Base-by-base conservation (phyloP, 2,888 invertebrate species). In the Diachrysia chrysitis region DNA sequence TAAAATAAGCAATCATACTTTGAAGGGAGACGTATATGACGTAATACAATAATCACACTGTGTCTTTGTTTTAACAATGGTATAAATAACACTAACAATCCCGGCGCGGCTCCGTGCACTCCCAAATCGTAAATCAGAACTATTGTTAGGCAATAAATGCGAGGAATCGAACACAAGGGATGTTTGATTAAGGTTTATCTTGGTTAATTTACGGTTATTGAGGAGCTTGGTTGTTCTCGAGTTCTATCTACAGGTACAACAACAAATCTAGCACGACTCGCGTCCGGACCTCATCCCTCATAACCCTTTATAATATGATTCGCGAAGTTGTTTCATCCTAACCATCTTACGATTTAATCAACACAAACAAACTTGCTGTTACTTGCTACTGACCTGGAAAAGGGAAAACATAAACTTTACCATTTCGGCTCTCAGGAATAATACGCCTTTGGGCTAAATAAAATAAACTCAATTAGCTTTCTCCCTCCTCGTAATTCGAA, bases 121-220 rank as follows among this genome's bases (percentile, higher is more conserved):
- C 87, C 89, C 86, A 89, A 90, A 88, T 88, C 93, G 90, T 94
- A 95, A 94, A 95, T 94, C 92, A 93, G 87, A 93, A 93, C 93
- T 94, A 94, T 94, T 94, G 94, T 93, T 90, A 87, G 87, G 89
- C 91, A 93, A 93, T 94, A 93, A 95, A 94, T 90, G 92, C 86
- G 87, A 83, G 85, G 88, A 90, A 92, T 93, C 90, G 94, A 93
- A 91, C 93, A 91, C 93, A 89, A 90, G 93, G 92, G 93, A 92
- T 91, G 89, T 92, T 94, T 94, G 93, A 94, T 94, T 93, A 94
- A 92, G 93, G 91, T 93, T 94, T 94, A 94, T 93, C 93, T 92
- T 85, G 87, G 90, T 91, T 93, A 93, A 94, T 93, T 93, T 94
- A 93, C 89, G 90, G 87, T 91, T 92, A 93, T 91, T 89, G 90